Evolutionary conservation across 2,888 invertebrate genomes (phyloP), one percentile per base, ranked within the genome.

Genomic region (Cyclophora punctaria): DNA sequence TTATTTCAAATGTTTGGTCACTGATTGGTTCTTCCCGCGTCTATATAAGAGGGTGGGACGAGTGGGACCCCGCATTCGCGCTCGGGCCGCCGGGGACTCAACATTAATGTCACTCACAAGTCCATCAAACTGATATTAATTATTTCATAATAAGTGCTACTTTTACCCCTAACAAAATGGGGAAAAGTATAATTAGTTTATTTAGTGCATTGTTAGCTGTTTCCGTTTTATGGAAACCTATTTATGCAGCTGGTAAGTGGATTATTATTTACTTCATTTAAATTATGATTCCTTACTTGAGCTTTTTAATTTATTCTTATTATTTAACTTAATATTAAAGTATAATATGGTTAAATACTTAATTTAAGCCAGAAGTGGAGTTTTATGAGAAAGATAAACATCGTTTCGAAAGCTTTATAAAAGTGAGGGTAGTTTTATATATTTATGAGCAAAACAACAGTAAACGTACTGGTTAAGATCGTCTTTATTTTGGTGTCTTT

Each of bases 221-320:
- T 71, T 75, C 83, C 70, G 80, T 86, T 77, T 74, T 87, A 72
- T 86, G 87, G 87, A 81, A 78, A 64, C 82, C 87, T 34, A 80
- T 78, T 41, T 62, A 61, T 41, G 64, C 71, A 54, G 64, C 75
- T 53, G 84, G 87, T 87, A 54, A 83, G 87, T 86, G n/a, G 20
- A 20, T 20, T 20, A 20, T 20, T 20, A 20, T 20, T 20, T 20
- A 20, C 20, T 20, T 20, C 20, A 20, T 20, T 20, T 20, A 20
- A 20, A 20, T 20, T 20, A 20, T 20, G 20, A 20, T 20, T 20
- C 20, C 20, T 20, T 20, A 20, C 20, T 20, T 20, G 20, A 20
- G 20, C 20, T 20, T 20, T 20, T 20, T 20, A 20, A 1, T 20
- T 20, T 20, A 20, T 20, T 20, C 20, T 20, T 20, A 20, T 20